Evolutionary conservation across 2,888 invertebrate species (phyloP).

Genomic region (Cremastobaeus sp.): DNA sequence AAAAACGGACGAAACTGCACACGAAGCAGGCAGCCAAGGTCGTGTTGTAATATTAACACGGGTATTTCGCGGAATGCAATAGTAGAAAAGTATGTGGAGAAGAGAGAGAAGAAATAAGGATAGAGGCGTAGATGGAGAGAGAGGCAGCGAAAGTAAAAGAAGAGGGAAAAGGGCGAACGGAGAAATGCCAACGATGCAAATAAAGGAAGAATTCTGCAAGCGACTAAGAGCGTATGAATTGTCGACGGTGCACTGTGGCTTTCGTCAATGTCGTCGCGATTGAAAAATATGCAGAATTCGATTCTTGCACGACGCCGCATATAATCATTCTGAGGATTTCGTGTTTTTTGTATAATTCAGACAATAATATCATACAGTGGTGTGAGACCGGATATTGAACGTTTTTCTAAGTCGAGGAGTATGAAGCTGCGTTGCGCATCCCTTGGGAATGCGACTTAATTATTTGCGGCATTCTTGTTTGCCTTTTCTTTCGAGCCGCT

Average conservation of each 20-base stretch:
- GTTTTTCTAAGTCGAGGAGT: slow-evolving; percentile 4
- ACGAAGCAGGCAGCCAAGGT: slow-evolving; percentile 33
- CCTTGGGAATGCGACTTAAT: slow-evolving; percentile 29
- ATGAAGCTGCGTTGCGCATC: neutral
- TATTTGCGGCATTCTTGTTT: slow-evolving; percentile 8
- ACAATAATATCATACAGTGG: slow-evolving; percentile 44
- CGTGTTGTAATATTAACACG: slow-evolving; percentile 47
- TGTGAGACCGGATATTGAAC: slow-evolving; percentile 43
- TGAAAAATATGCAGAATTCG: slow-evolving; percentile 53
- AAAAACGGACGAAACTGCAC: neutral
- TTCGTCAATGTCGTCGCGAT: slow-evolving; percentile 54
- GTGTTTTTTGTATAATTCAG: slow-evolving; percentile 58
- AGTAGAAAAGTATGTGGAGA: slow-evolving; percentile 10
- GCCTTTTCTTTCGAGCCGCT: neutral
- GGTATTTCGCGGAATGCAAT: slow-evolving; percentile 38
- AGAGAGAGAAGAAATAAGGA: slow-evolving; percentile 3
- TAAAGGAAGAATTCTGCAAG: slow-evolving; percentile 53
- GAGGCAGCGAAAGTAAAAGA: neutral
- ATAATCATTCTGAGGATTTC: slow-evolving; percentile 49
- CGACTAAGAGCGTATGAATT: slow-evolving; percentile 54
- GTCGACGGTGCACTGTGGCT: slow-evolving; percentile 58
- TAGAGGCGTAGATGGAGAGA: neutral
- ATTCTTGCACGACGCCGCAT: slow-evolving; percentile 32
- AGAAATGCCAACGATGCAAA: slow-evolving; percentile 59
- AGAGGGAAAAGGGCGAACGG: slow-evolving; percentile 31